phyloP scores from a whole-genome alignment of 2,797 vertebrate genomes.

The Cossypha niveicapilla region DNA sequence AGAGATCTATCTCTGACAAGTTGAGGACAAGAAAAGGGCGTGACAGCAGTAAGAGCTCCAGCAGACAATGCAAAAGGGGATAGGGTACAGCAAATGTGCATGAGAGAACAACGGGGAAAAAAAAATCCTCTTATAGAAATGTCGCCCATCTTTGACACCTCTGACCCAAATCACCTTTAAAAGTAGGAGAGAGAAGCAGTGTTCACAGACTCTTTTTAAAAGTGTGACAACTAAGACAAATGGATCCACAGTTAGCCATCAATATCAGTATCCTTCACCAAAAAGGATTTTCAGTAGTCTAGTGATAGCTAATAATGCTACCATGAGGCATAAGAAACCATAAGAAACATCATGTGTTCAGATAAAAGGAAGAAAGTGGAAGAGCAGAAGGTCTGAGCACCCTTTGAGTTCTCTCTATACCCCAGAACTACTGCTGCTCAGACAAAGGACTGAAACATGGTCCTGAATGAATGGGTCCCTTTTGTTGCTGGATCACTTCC shows the following conservation, averaged over 20 bases:
- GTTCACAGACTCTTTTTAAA: neutral
- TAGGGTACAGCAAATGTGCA: neutral
- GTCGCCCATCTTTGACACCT: neutral
- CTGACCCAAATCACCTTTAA: neutral
- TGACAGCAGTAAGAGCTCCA: neutral
- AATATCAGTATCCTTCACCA: neutral
- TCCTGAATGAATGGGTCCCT: neutral
- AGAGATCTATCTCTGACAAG: neutral
- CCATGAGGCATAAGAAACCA: neutral
- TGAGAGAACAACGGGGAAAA: neutral
- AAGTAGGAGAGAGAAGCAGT: neutral
- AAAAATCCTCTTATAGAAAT: neutral
- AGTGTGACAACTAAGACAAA: neutral
- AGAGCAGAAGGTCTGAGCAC: neutral
- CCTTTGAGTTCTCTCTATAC: neutral
- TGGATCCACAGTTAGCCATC: neutral
- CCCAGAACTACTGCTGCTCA: neutral
- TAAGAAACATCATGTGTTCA: neutral
- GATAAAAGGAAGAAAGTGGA: neutral
- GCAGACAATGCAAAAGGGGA: neutral
- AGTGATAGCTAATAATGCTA: neutral
- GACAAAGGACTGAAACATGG: neutral
- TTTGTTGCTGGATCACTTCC: neutral
- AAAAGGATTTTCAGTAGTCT: neutral
- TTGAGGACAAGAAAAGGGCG: neutral